phyloP scores from a whole-genome alignment of 1,140 invertebrate genomes.

The Uloborus diversus region DNA sequence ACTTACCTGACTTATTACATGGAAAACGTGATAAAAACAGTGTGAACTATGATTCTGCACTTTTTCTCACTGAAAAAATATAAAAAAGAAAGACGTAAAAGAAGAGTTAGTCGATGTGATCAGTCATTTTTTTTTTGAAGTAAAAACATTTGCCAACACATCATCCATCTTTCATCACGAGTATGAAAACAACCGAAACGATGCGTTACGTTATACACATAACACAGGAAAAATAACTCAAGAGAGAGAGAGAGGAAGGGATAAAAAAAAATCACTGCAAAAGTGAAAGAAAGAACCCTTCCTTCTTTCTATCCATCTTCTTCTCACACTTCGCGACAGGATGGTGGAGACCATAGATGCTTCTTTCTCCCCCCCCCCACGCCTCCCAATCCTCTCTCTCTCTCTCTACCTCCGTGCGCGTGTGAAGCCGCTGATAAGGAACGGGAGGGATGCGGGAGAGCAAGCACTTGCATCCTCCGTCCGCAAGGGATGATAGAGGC shows the following conservation, averaged over 20 bases:
- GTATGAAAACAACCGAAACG: conserved; percentile 33
- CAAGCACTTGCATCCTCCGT: conserved; percentile 38
- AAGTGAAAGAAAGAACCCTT: background rate
- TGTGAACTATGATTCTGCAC: too few relatives aligned
- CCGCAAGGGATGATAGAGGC: conserved; percentile 43
- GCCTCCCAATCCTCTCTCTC: background rate
- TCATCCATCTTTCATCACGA: conserved; percentile 50
- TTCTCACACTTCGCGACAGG: conserved; percentile 12
- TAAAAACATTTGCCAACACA: conserved; percentile 13
- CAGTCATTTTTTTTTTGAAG: too few relatives aligned
- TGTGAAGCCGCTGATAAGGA: conserved; percentile 52
- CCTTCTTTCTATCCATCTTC: background rate
- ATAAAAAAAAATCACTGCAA: background rate
- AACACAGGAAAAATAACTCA: background rate
- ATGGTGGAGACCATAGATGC: background rate
- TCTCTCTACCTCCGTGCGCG: conserved; percentile 3
- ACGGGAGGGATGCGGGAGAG: conserved; percentile 41
- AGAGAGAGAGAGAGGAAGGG: background rate
- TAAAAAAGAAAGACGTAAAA: too few relatives aligned
- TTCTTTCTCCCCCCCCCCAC: background rate
- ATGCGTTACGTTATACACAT: conserved; percentile 5
- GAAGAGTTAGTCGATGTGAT: too few relatives aligned
- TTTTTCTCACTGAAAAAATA: too few relatives aligned
- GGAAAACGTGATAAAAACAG: too few relatives aligned
- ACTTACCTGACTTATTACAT: too few relatives aligned